Percentiles rank a stretch among this genome's conserved stretches.
phyloP scores from a whole-genome alignment of 1,140 invertebrate species.

The Lepidurus packardi region DNA sequence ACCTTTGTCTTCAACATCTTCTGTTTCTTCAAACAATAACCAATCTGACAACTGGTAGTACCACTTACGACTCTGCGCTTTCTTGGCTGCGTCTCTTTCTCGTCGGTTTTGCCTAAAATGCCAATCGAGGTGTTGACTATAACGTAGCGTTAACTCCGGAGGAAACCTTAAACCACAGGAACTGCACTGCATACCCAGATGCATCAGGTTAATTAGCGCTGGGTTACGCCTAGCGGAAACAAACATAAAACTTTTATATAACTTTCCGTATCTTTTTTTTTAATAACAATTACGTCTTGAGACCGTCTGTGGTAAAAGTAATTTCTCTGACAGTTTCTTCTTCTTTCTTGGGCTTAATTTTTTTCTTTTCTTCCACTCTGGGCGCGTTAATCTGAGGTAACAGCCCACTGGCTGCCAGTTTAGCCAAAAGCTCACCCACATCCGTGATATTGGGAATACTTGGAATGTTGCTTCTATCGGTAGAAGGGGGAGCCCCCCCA shows the following conservation, averaged over 20 bases:
- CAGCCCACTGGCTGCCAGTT: conserved; percentile 75
- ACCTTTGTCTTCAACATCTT: conserved; percentile 86
- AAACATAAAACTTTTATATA: neutral
- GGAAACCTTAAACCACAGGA: conserved; percentile 87
- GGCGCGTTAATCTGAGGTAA: conserved; percentile 49
- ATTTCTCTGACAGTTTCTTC: conserved; percentile 30
- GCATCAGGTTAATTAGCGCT: conserved; percentile 61
- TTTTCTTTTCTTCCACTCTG: conserved; percentile 39
- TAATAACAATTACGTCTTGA: conserved; percentile 61
- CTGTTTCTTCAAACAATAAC: conserved; percentile 90
- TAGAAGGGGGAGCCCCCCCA: neutral
- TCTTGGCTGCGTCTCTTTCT: conserved; percentile 74
- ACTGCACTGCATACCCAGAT: conserved; percentile 86
- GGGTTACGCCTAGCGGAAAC: conserved; percentile 46
- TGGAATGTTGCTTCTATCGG: conserved; percentile 25
- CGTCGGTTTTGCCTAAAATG: conserved; percentile 89
- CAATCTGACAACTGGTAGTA: conserved; percentile 86
- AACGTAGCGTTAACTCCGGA: conserved; percentile 71
- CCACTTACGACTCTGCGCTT: conserved; percentile 77
- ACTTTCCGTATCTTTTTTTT: neutral
- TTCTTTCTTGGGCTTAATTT: conserved; percentile 53
- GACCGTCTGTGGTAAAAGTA: conserved; percentile 51
- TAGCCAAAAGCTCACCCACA: conserved; percentile 74
- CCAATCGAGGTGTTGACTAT: conserved; percentile 93
- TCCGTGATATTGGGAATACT: conserved; percentile 51